phyloP scores from a whole-genome alignment of 2,113 vertebrate genomes.

The Gopherus evgoodei region DNA sequence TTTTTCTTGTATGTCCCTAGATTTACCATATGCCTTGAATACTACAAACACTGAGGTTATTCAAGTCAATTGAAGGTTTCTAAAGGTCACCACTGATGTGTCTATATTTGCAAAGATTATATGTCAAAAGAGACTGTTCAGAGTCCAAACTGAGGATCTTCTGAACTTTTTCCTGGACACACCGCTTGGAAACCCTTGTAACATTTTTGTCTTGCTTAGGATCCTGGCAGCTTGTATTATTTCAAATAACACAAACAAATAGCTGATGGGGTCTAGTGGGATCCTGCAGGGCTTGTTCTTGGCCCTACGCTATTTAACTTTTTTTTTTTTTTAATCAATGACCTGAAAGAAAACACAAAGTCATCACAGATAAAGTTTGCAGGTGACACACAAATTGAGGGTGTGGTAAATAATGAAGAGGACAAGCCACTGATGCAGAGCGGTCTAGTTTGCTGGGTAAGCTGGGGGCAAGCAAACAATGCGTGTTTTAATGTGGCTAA shows the following conservation, averaged over 20 bases:
- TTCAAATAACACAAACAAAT: not conserved
- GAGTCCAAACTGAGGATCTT: not conserved
- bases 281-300: not conserved
- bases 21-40: accelerated
- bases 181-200: not conserved
- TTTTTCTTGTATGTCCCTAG: not conserved
- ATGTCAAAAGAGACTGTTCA: not conserved
- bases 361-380: not conserved
- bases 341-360: not conserved
- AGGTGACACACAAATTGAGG: not conserved
- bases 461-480: not conserved
- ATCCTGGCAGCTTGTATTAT: not conserved
- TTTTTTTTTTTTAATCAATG: not conserved
- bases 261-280: not conserved
- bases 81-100: accelerated
- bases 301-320: not conserved
- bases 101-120: not conserved
- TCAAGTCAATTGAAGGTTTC: not conserved
- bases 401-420: not conserved
- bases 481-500: not conserved
- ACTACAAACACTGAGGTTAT: not conserved
- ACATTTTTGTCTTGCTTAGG: not conserved
- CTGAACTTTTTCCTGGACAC: not conserved
- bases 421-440: not conserved
- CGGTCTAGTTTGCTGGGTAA: not conserved